A percentile compares a stretch with the other conserved stretches of the same genome.
Evolutionary conservation across 2,888 invertebrate genomes (phyloP).

Genomic region (Lepidochitona cinerea): DNA sequence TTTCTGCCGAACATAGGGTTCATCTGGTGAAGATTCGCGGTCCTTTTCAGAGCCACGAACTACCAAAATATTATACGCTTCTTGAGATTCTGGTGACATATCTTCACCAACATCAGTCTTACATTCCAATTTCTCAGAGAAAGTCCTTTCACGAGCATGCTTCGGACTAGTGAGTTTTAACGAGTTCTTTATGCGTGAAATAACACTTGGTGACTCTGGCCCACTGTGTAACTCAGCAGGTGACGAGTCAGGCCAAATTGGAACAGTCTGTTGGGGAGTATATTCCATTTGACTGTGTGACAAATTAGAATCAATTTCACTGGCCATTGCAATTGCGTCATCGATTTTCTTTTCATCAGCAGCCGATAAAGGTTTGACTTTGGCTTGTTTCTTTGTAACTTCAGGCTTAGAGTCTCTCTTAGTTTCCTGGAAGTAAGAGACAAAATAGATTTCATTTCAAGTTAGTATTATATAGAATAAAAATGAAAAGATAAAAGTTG

Average conservation of each 20-base stretch:
- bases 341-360: conserved; percentile 93
- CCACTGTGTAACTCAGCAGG: conserved; percentile 27
- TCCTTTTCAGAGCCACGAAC: conserved; percentile 75
- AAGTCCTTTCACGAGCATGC: conserved; percentile 80
- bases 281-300: conserved; percentile 26
- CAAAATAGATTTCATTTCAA: background rate
- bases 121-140: conserved; percentile 81
- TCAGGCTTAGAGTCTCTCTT: conserved; percentile 29
- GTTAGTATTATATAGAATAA: no score
- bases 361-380: conserved; percentile 91
- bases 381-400: conserved; percentile 60
- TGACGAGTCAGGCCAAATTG: conserved; percentile 18
- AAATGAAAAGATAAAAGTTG: no score
- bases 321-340: conserved; percentile 92
- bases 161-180: conserved; percentile 74
- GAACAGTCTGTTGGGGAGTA: background rate
- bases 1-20: background rate
- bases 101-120: conserved; percentile 50
- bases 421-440: conserved; percentile 25
- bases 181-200: conserved; percentile 51
- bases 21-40: background rate
- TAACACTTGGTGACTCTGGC: conserved; percentile 43
- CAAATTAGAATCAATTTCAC: conserved; percentile 80
- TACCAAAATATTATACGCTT: conserved; percentile 93
- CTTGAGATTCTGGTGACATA: conserved; percentile 89